Evolutionary conservation across 2,888 invertebrate species (phyloP), one percentile per base, ranked within the genome.

Genomic region (Acanthacorydalis orientalis): DNA sequence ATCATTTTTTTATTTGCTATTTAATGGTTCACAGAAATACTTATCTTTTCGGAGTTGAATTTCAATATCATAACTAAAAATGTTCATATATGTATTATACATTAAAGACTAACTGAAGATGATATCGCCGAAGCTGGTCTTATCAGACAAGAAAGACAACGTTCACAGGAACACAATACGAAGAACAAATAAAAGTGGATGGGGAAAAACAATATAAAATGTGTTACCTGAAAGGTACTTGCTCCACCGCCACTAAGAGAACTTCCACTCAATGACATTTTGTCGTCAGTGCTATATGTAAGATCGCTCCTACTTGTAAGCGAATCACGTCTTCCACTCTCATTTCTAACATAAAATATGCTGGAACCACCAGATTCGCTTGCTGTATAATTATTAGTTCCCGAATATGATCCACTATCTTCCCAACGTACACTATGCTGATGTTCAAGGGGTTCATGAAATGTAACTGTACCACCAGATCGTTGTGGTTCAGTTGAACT

Each of bases 351-450:
- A n/a, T 42, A 42, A 9, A 37, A 37, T 14, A 37, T 12, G 37
- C 12, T 14, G 1, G 37, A 7, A 37, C 37, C 9, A 12, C 37
- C 12, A n/a, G 14, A 31, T 15, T 41, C 7, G 41, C 48, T 49
- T 49, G 48, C 3, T 51, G 50, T 15, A 38, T 23, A 34, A 42
- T 46, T 9, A 10, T 43, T 31, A n/a, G 48, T 48, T 33, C 12
- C 35, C 8, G 33, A 15, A 34, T 32, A 31, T 32, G 31, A 31
- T 11, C 12, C 34, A 10, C 44, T 49, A 46, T 51, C 48, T 48
- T 45, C 14, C 44, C 50, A 68, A 49, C 3, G 70, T 63, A 2
- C 64, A 68, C 62, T 33, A 74, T 62, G 50, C 69, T 70, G 1
- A 74, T 64, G 48, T 71, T 73, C 12, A 73, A 60, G 1, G 6